Conservation (phyloP, 2,113 vertebrate genomes). For the Leptodactylus fuscus region DNA sequence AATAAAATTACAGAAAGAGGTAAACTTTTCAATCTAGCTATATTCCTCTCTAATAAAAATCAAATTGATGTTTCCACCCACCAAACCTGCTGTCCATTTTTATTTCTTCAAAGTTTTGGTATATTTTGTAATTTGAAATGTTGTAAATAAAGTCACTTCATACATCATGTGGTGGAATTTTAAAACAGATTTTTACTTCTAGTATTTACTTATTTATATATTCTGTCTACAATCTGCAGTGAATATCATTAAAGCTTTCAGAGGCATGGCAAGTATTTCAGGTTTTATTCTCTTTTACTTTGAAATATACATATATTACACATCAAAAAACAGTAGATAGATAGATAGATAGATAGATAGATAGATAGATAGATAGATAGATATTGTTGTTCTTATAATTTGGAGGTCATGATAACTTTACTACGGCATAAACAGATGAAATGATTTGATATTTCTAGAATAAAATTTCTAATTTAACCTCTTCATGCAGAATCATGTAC, state of each 20-base stretch:
- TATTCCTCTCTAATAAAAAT: neutral
- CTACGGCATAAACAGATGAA: too few relatives aligned
- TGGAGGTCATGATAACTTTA: neutral
- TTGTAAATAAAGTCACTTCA: conserved; percentile 41
- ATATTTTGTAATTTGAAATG: neutral
- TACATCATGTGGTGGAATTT: conserved; percentile 28
- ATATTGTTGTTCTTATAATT: neutral
- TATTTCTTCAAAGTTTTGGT: conserved; percentile 15
- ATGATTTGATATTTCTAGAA: too few relatives aligned
- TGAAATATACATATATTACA: conserved; percentile 11
- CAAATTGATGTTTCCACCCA: conserved; percentile 13
- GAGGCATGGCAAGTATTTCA: neutral
- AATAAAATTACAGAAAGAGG: conserved; percentile 4
- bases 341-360: neutral
- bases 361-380: neutral
- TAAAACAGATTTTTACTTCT: conserved; percentile 29
- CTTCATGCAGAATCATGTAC: too few relatives aligned
- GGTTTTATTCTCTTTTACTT: neutral
- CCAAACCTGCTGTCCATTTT: conserved; percentile 7
- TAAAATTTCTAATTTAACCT: too few relatives aligned
- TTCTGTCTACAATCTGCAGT: conserved; percentile 25
- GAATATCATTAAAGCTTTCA: conserved; percentile 28
- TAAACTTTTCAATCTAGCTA: conserved; percentile 25
- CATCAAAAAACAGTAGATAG: neutral
- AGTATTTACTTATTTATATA: conserved; percentile 45